Base-by-base conservation (phyloP, 2,113 vertebrate species). In the Zosterops pallidus region DNA sequence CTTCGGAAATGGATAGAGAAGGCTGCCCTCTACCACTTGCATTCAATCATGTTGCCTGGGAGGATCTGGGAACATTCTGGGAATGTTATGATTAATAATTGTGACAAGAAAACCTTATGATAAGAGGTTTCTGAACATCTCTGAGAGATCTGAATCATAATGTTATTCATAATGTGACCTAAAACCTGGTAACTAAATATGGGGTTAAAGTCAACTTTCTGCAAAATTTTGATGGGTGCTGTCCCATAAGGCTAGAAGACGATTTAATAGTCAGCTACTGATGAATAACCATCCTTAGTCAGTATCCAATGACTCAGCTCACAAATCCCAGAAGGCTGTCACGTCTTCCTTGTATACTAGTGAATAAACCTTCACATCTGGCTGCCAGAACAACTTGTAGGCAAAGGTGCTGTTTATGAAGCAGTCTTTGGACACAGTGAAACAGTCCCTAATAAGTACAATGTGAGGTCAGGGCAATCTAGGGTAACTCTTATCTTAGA, bases 281-380 rank as follows among this genome's bases (percentile, higher is more conserved):
- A 71, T 92, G 94, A 97, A 95, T 85, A 83, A 91, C 47, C 33
- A n/a, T 25, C 67, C 90, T 91, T 94, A 95, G 89, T 95, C 95
- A 94, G 72, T 71, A 69, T 77, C 22, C 50, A 75, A 1, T 95
- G 95, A 96, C 74, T 97, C 96, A 97, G 49, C 33, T 65, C 67
- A 53, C 89, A 94, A 89, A 93, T 60, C 71, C 87, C 59, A 62
- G 47, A 42, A 85, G 18, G 7, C 53, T 95, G 79, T 86, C 83
- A 81, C 2, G 5, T 67, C 20, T 86, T 90, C 53, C 65, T 23
- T 70, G 76, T 86, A 69, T 83, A 92, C n/a, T 47, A 68, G 19
- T 53, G 85, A 79, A 89, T 83, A 94, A 96, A 86, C 49, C 21
- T 75, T 59, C 62, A 80, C 69, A 86, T 96, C 93, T 91, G 90